Evolutionary conservation across 2,113 vertebrate genomes (phyloP).

Genomic region (mouse (Mus musculus)): DNA sequence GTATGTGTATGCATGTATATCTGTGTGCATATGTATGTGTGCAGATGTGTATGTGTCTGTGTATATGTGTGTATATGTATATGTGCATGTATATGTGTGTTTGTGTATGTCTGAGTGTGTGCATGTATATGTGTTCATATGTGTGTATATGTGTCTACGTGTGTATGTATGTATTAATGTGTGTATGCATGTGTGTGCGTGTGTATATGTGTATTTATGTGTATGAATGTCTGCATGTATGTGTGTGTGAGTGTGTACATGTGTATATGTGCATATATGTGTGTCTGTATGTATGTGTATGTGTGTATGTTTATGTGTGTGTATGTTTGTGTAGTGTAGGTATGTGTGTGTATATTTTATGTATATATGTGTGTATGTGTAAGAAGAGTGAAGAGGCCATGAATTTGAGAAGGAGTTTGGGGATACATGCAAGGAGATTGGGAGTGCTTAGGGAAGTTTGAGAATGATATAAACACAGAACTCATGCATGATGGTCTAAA

Average conservation of each 20-base stretch:
- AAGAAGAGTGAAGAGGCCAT: too few relatives aligned
- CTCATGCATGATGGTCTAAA: not conserved
- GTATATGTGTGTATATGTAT: not conserved
- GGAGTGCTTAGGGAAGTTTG: not conserved
- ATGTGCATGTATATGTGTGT: not conserved
- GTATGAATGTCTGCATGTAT: not conserved
- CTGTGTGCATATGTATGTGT: accelerated
- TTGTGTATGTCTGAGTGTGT: not conserved
- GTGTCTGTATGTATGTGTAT: not conserved
- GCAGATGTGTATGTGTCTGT: not conserved
- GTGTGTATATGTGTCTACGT: accelerated
- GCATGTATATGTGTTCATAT: accelerated
- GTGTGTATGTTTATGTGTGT: not conserved
- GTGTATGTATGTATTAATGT: accelerated
- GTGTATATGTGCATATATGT: not conserved
- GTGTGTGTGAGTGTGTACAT: accelerated
- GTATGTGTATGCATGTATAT: not conserved
- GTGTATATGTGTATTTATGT: accelerated
- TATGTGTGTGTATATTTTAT: not conserved
- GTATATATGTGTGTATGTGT: not conserved
- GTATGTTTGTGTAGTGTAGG: not conserved
- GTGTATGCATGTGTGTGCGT: accelerated
- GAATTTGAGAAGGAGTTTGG: not conserved
- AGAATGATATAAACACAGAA: not conserved
- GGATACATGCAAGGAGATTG: not conserved